Percentiles rank a stretch among this genome's conserved stretches.
phyloP scores from a whole-genome alignment of 2,888 invertebrate species.

The Amphipoea oculea region DNA sequence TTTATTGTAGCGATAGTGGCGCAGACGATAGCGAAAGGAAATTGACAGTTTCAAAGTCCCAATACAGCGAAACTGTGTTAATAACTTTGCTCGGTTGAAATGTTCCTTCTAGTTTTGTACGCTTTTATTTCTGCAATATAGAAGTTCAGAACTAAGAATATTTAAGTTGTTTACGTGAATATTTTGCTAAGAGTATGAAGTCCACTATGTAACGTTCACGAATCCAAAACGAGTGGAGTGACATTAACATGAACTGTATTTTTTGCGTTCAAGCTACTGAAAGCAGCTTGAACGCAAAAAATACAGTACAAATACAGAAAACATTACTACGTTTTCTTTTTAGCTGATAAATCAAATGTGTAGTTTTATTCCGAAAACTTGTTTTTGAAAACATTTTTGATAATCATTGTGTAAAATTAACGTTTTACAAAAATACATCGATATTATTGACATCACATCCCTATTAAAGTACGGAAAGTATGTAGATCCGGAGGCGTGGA shows the following conservation, averaged over 20 bases:
- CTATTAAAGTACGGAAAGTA: conserved; percentile 56
- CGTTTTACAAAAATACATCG: conserved; percentile 39
- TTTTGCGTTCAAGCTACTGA: not conserved
- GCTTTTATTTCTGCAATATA: conserved; percentile 39
- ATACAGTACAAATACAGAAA: too few species aligned
- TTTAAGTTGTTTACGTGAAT: conserved; percentile 30
- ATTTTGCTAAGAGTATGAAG: not conserved
- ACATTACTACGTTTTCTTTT: too few species aligned
- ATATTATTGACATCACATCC: conserved; percentile 42
- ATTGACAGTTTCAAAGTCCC: conserved; percentile 63
- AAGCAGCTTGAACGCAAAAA: too few species aligned
- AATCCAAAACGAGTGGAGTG: not conserved
- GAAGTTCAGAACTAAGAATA: conserved; percentile 31
- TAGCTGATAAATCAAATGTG: not conserved
- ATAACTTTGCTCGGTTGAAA: conserved; percentile 48
- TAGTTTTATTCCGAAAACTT: not conserved
- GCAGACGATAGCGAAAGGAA: conserved; percentile 61
- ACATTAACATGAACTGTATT: not conserved
- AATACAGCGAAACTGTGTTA: conserved; percentile 53
- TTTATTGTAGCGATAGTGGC: conserved; percentile 62
- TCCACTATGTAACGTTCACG: not conserved
- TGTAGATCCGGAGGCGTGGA: conserved; percentile 64
- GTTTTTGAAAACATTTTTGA: not conserved
- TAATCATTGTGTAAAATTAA: not conserved
- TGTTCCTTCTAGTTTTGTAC: conserved; percentile 45